Conservation (phyloP, 2,888 invertebrate genomes). For the Synergus umbraculus region DNA sequence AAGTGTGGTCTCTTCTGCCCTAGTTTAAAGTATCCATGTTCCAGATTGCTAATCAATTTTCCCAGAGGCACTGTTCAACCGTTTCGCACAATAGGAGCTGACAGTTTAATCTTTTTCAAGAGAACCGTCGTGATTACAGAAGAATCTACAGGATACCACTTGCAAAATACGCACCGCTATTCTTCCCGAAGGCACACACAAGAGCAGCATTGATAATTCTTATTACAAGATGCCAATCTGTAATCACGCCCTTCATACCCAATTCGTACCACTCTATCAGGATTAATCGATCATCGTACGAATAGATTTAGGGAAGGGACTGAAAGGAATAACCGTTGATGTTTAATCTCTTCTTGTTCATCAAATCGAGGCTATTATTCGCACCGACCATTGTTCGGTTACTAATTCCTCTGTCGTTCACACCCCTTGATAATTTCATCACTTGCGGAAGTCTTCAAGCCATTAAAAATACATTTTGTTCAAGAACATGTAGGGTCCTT, state of each 20-base stretch:
- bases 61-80: not conserved
- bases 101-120: not conserved
- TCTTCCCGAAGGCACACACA: constrained; percentile 1
- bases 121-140: not conserved
- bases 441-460: not conserved
- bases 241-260: constrained; percentile 27
- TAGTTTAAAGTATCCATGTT: not conserved
- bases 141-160: not conserved
- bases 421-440: constrained; percentile 2
- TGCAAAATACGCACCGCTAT: constrained; percentile 8
- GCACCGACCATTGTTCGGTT: not conserved
- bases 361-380: constrained; percentile 19
- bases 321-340: not conserved
- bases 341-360: constrained; percentile 9
- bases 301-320: constrained; percentile 13
- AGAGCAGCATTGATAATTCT: constrained; percentile 29
- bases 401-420: constrained; percentile 9
- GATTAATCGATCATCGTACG: constrained; percentile 23
- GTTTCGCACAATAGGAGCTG: not conserved
- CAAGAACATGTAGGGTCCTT: not conserved
- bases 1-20: not conserved
- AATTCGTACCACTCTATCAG: constrained; percentile 17
- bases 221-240: constrained; percentile 21
- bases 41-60: not conserved
- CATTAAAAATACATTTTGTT: not conserved